phyloP scores from a whole-genome alignment of 2,888 invertebrate genomes.

The Lomographa bimaculata region DNA sequence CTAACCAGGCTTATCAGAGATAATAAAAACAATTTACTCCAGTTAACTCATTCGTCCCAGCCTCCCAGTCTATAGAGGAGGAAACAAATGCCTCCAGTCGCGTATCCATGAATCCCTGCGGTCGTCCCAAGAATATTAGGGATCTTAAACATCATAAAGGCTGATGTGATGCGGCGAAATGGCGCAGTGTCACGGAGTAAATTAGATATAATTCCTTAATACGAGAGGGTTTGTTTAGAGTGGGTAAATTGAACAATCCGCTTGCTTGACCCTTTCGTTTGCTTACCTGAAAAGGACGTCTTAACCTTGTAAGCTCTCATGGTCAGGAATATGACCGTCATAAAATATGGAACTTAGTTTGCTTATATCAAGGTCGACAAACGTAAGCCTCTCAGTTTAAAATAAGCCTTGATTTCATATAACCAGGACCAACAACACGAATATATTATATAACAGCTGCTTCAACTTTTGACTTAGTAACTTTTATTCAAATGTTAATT shows the following conservation, averaged over 20 bases:
- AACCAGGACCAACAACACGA: too few species aligned
- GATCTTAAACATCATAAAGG: constrained; percentile 38
- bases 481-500: too few species aligned
- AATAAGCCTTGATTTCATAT: too few species aligned
- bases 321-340: constrained; percentile 4
- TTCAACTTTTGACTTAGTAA: too few species aligned
- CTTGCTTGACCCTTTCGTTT: constrained; percentile 18
- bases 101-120: constrained; percentile 43
- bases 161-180: constrained; percentile 33
- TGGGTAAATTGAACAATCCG: constrained; percentile 17
- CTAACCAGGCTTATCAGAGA: too few species aligned
- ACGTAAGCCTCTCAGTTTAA: too few species aligned
- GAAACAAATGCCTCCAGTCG: constrained; percentile 41
- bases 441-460: too few species aligned
- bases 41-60: constrained; percentile 7
- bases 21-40: neutral
- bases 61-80: constrained; percentile 24
- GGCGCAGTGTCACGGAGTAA: constrained; percentile 26
- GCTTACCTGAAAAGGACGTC: constrained; percentile 11
- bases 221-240: constrained; percentile 26
- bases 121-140: constrained; percentile 42
- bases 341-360: constrained; percentile 4
- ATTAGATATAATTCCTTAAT: constrained; percentile 31
- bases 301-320: constrained; percentile 5
- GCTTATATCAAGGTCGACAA: constrained; percentile 4